These are phyloP conservation scores for Lasioglossum lativentre DNA, from an alignment of 2,888 invertebrate species.

Conservation along the genomic window DNA sequence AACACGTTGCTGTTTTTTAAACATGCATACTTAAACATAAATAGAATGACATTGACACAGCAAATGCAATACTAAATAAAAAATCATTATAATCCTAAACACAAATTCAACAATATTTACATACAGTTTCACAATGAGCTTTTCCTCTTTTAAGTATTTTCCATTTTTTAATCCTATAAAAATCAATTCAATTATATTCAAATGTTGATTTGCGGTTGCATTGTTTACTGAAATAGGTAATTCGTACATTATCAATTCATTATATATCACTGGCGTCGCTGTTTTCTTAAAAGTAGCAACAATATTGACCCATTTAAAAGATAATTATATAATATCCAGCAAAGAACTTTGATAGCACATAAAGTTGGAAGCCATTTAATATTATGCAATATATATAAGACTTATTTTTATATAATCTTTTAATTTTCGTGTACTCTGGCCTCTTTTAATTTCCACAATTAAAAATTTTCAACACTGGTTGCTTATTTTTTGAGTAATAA, in stretches of 20 bases:
- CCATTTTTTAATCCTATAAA: background rate
- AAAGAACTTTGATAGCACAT: conserved; percentile 50
- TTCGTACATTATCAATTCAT: conserved; percentile 7
- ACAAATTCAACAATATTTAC: conserved; percentile 44
- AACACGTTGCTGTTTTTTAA: conserved; percentile 24
- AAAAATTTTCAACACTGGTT: conserved; percentile 15
- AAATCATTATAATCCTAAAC: conserved; percentile 33
- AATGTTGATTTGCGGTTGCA: background rate
- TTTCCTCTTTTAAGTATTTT: background rate
- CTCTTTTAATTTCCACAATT: conserved; percentile 22
- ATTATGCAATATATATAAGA: conserved; percentile 54
- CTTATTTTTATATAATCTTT: conserved; percentile 49
- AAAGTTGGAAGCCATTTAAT: conserved; percentile 65
- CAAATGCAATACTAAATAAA: conserved; percentile 36
- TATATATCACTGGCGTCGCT: conserved; percentile 17
- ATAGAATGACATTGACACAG: conserved; percentile 25
- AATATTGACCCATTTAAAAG: conserved; percentile 34
- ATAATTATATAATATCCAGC: conserved; percentile 18
- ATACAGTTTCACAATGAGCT: conserved; percentile 18
- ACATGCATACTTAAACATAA: conserved; percentile 49
- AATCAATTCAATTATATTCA: conserved; percentile 12
- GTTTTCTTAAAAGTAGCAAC: conserved; percentile 22
- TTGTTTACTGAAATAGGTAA: background rate
- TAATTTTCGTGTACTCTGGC: conserved; percentile 42
- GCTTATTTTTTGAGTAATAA: conserved; percentile 22